Base-by-base conservation (phyloP, 1,140 invertebrate species). In the Leptonema lineaticorne region DNA sequence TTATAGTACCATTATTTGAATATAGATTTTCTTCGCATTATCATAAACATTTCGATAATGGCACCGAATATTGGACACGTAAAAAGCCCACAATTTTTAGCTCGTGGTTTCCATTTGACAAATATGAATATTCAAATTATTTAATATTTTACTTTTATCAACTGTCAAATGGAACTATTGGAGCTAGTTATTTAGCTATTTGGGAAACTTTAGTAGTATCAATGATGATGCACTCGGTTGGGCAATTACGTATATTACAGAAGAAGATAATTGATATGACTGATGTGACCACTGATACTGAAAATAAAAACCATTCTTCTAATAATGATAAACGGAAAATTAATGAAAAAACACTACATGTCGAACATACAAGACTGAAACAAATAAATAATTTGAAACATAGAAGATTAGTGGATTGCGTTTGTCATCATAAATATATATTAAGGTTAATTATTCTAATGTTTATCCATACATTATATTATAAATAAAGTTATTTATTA, bases 91-190 rank as follows among this genome's bases (percentile, higher is more conserved):
- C 71, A 67, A 72, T 74, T 14, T 74, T 74, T 58, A 74, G 73
- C 53, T 73, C 73, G 11, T 74, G 73, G 73, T 74, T 74, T 68
- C 73, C 73, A n/a, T 74, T 74, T 37, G 71, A 74, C 26, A 74
- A 73, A 33, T 70, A 73, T 58, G 45, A 48, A 14, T 33, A 11
- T 14, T 24, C 60, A 0, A 67, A 71, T 50, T 74, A 74, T n/a
- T 56, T n/a, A 64, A 1, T 74, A 4, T 69, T 67, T 26, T 74
- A 73, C 50, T 41, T 57, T 2, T 67, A 70, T 22, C 73, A 74
- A 48, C 37, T 72, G 1, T 6, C 68, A 3, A 71, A 69, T 53
- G 71, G 73, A 30, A 68, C 24, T 16, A 27, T 74, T 20, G 73
- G 73, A 0, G 71, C 71, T 28, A 9, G 53, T 16, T 74, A 73